phyloP scores from a whole-genome alignment of 2,888 invertebrate genomes.

The Pristionchus arcanus region DNA sequence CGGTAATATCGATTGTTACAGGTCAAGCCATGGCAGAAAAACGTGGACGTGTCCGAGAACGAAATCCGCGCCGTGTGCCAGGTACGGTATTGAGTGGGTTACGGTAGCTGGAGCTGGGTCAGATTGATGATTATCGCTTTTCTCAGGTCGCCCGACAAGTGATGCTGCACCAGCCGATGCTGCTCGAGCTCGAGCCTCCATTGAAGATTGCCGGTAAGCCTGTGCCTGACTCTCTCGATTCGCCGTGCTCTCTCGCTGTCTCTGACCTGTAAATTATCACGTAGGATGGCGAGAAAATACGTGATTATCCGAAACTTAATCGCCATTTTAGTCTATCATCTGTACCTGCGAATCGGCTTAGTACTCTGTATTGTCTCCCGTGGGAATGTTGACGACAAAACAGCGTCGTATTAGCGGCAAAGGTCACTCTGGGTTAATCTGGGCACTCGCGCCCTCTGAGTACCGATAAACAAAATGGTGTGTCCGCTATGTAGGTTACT shows the following conservation, averaged over 20 bases:
- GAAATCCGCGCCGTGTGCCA: slow-evolving; percentile 76
- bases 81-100: slow-evolving; percentile 52
- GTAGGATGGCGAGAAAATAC: not conserved
- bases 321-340: no score
- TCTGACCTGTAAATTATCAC: no score
- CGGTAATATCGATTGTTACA: slow-evolving; percentile 54
- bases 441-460: not conserved
- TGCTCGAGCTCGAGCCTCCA: slow-evolving; percentile 77
- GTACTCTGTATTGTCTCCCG: not conserved
- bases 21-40: slow-evolving; percentile 74
- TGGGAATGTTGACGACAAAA: not conserved
- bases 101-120: slow-evolving; percentile 12
- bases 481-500: not conserved
- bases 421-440: not conserved
- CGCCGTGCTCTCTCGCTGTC: not conserved
- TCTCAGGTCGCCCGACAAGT: slow-evolving; percentile 71
- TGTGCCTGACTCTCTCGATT: not conserved
- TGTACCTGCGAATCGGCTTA: not conserved
- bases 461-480: not conserved
- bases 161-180: slow-evolving; percentile 77
- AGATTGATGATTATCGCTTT: not conserved
- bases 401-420: not conserved
- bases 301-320: not conserved
- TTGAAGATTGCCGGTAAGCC: slow-evolving; percentile 75
- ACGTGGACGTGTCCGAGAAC: slow-evolving; percentile 75